These are phyloP conservation scores for Pristis pectinata DNA, from an alignment of 2,797 vertebrate species.

Conservation along the genomic window DNA sequence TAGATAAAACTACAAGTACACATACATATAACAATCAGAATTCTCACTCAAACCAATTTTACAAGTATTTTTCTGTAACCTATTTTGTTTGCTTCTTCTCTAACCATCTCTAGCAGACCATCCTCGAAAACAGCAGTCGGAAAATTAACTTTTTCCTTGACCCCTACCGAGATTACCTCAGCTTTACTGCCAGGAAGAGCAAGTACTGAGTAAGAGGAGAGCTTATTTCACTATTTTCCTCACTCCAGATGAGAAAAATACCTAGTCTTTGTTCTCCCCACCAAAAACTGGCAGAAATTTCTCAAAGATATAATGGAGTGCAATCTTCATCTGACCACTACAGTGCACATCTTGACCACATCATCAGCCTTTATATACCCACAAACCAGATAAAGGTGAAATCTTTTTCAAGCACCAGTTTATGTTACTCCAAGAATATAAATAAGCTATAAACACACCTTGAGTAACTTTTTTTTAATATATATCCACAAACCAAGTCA, in stretches of 20 bases:
- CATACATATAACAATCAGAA: neutral
- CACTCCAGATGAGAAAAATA: neutral
- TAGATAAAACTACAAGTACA: neutral
- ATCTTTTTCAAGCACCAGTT: neutral
- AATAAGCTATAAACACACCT: neutral
- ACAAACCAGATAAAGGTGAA: neutral
- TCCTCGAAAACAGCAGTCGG: neutral
- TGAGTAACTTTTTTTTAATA: neutral
- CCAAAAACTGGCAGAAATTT: neutral
- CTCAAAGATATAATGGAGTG: constrained; percentile 4
- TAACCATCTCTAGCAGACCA: neutral
- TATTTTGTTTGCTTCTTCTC: neutral
- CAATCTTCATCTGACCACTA: neutral
- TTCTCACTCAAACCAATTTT: neutral
- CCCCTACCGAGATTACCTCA: neutral
- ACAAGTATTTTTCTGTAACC: neutral
- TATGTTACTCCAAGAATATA: neutral
- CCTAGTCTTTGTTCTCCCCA: neutral
- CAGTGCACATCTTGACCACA: neutral
- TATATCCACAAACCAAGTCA: no score
- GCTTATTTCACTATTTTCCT: neutral
- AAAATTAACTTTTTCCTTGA: neutral
- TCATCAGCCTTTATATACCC: neutral
- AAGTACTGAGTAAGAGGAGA: neutral
- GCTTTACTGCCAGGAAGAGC: neutral